Conservation (phyloP, 2,888 invertebrate species). For the Tenthredo notha region DNA sequence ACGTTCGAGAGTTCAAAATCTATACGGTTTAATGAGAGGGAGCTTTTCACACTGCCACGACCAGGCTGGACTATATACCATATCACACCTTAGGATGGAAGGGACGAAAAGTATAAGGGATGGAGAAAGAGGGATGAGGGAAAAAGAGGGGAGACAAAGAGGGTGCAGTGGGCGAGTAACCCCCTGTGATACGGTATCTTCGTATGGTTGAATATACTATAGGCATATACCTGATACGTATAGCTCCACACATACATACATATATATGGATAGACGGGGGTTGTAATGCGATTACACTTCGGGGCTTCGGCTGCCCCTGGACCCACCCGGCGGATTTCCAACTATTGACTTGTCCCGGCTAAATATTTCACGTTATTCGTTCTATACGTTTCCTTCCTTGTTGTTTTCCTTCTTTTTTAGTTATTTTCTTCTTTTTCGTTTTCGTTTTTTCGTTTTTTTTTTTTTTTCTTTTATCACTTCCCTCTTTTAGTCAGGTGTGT, state of each 20-base stretch:
- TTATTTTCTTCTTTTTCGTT: not conserved
- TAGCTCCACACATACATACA: not conserved
- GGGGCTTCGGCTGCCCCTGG: conserved; percentile 76
- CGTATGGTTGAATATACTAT: conserved; percentile 9
- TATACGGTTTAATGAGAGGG: not conserved
- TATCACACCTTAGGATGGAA: not conserved
- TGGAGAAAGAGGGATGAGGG: not conserved
- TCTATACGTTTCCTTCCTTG: not conserved
- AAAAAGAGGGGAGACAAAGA: not conserved
- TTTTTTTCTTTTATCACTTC: not conserved
- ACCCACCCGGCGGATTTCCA: conserved; percentile 73
- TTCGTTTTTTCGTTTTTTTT: not conserved
- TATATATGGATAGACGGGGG: conserved; percentile 57
- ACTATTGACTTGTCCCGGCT: conserved; percentile 69
- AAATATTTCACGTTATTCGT: conserved; percentile 64
- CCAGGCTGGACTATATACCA: not conserved
- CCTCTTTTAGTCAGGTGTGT: not conserved
- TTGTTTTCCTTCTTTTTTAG: not conserved
- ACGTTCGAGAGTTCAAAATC: not conserved
- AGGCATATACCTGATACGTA: not conserved
- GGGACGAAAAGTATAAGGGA: not conserved
- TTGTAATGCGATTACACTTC: conserved; percentile 76
- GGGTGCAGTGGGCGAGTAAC: not conserved
- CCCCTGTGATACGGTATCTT: conserved; percentile 17
- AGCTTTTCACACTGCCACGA: not conserved